phyloP scores from a whole-genome alignment of 2,888 invertebrate genomes.

The Tachina fera region DNA sequence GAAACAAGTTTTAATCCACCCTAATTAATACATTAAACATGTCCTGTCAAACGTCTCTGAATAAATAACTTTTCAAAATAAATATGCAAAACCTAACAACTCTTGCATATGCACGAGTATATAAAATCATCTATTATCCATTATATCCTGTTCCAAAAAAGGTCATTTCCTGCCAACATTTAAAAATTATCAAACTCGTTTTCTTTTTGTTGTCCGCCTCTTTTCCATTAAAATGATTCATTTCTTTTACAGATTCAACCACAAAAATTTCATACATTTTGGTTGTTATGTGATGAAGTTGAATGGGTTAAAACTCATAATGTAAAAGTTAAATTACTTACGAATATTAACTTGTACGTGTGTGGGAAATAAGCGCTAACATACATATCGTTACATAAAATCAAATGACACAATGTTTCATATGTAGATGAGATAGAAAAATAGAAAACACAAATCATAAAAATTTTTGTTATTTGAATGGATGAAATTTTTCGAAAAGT shows the following conservation, averaged over 20 bases:
- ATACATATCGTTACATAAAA: background rate
- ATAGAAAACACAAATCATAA: background rate
- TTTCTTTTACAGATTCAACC: conserved; percentile 16
- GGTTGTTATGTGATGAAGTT: conserved; percentile 22
- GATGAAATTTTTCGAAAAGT: background rate
- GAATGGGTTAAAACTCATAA: conserved; percentile 4
- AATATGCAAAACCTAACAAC: background rate
- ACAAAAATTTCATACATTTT: conserved; percentile 34
- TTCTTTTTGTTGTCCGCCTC: background rate
- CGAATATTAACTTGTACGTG: conserved; percentile 35
- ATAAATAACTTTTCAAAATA: background rate
- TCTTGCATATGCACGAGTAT: background rate
- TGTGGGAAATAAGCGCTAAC: conserved; percentile 39
- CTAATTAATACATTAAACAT: too few relatives aligned
- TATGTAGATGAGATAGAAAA: background rate
- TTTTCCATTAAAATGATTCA: conserved; percentile 1
- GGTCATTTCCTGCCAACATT: conserved; percentile 20
- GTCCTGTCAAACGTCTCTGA: background rate
- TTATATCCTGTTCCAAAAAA: conserved; percentile 1
- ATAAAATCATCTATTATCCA: conserved; percentile 17
- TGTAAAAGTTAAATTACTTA: conserved; percentile 54
- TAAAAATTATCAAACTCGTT: conserved; percentile 2
- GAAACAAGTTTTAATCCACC: too few relatives aligned
- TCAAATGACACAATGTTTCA: conserved; percentile 1
- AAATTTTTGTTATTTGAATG: background rate